phyloP scores from a whole-genome alignment of 2,113 vertebrate genomes.

The Nothoprocta perdicaria region DNA sequence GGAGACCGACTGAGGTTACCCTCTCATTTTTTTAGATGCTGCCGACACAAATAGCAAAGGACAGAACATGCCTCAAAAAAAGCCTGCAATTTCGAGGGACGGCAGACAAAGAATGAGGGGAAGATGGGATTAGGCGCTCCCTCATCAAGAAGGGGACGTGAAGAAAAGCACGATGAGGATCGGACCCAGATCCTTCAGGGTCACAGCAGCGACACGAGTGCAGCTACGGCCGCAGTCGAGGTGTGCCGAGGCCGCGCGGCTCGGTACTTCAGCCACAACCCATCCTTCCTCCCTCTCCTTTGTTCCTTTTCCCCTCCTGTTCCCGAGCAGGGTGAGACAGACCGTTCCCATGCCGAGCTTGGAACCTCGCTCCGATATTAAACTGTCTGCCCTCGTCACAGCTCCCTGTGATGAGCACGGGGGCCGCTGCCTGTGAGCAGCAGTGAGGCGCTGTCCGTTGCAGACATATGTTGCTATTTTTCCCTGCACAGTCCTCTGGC shows the following conservation, averaged over 20 bases:
- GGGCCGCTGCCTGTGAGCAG: background rate
- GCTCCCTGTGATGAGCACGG: background rate
- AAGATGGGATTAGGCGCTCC: slow-evolving; percentile 15
- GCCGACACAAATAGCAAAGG: background rate
- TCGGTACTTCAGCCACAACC: background rate
- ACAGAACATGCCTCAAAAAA: background rate
- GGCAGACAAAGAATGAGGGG: background rate
- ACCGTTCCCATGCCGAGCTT: background rate
- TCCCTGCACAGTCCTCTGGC: background rate
- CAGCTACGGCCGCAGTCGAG: background rate
- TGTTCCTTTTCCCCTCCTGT: background rate
- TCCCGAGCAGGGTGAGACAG: background rate
- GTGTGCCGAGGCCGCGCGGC: background rate
- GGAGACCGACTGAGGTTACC: background rate
- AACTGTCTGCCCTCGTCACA: background rate
- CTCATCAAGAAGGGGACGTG: background rate
- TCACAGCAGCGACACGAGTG: background rate
- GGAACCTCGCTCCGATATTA: background rate
- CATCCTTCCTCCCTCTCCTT: background rate
- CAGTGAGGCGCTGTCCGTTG: background rate
- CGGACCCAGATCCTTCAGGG: background rate
- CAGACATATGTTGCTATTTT: background rate
- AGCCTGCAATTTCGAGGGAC: background rate
- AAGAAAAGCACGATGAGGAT: background rate
- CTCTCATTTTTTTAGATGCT: background rate